Evolutionary conservation across 2,888 invertebrate species (phyloP), one percentile per base, ranked within the genome.

Genomic region (Lasius fuliginosus): DNA sequence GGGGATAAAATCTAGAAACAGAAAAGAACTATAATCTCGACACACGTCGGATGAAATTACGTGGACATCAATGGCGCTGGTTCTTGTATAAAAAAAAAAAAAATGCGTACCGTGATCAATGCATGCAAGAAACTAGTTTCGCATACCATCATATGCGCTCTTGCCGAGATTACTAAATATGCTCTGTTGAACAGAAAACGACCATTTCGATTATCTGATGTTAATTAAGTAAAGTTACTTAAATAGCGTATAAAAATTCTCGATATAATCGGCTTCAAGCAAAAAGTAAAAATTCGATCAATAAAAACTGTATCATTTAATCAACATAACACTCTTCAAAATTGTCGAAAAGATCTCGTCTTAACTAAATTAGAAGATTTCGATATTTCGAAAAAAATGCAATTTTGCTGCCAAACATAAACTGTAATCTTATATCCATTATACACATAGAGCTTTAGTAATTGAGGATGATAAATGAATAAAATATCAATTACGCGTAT

Each of bases 101-200:
- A 65, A 76, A 33, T 56, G 27, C 33, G 23, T 62, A 42, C 27
- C 53, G n/a, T 46, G 68, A 86, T 86, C 69, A 86, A 85, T 75
- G 68, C 56, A 68, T 75, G 68, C 69, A 58, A 82, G 81, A 81
- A 85, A 86, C 86, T 73, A 85, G 75, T 85, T 85, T 85, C 69
- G 56, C 58, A 60, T 62, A 64, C 27, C 15, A n/a, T 49, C 76
- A 53, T 76, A 56, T 30, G 42, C 53, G 56, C 23, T n/a, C n/a
- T n/a, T n/a, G n/a, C n/a, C 30, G 56, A 77, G 69, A 69, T 68
- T 30, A 8, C n/a, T 69, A 18, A 36, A 76, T 67, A 40, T 68
- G 69, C 15, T 36, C 3, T 69, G 27, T 77, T 42, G 9, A 67
- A 40, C 15, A 42, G n/a, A 77, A 69, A 77, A 77, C 12, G 23